Base-by-base conservation (phyloP, 2,113 vertebrate species). In the Plectropomus leopardus region DNA sequence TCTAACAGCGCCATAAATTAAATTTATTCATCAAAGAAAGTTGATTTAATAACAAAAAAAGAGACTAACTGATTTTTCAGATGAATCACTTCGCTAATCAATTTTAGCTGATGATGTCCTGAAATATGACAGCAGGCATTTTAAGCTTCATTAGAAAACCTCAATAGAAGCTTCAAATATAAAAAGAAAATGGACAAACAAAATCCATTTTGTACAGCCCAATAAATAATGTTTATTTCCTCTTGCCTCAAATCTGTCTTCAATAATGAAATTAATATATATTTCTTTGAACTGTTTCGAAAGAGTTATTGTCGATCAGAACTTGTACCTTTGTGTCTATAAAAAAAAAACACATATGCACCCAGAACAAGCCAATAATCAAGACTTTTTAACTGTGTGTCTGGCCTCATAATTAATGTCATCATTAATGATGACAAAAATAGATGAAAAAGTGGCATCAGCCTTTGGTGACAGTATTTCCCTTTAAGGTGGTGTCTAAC, bases 401-500 rank as follows among this genome's bases (percentile, higher is more conserved):
- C 11, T 58, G 17, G 55, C 1, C 1, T 24, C 28, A 80, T 4
- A 53, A 65, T n/a, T n/a, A n/a, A n/a, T n/a, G 11, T 50, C 2
- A 54, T 21, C 34, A 19, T 53, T 0, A 1, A 60, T 57, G 16
- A 42, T 71, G 17, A 76, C 42, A 19, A 69, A 71, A 76, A n/a
- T 6, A 45, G n/a, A 73, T 15, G 15, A 19, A 81, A 69, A 78
- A 34, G 32, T 66, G 68, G 59, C 64, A 50, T 82, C 14, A 80
- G 16, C 24, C 66, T 75, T 64, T 45, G n/a, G n/a, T n/a, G 40
- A 58, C 3, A 63, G 76, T 82, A 85, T 90, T 89, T 88, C 64
- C 68, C 67, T 84, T 82, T 68, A 65, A 47, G n/a, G 4, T 57
- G 61, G 57, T 54, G 7, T 76, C 57, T 67, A 82, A 78, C 30